Conservation (phyloP, 2,113 vertebrate genomes). For the Hassar affinis region DNA sequence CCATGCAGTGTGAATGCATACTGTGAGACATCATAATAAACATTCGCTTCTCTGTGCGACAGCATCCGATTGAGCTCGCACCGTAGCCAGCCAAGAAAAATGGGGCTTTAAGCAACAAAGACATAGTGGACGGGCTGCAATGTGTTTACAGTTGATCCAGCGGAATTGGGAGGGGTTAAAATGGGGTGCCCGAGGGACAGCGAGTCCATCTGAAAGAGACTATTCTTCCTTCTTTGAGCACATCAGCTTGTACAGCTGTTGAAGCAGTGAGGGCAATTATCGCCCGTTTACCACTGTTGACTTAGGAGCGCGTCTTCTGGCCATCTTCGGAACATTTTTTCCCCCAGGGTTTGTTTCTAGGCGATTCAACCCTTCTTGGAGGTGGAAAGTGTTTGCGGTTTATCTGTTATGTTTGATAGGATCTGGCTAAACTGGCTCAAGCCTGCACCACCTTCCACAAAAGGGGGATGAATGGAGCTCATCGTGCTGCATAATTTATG, state of each 20-base stretch:
- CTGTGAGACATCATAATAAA: conserved; percentile 39
- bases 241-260: conserved; percentile 67
- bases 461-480: background rate
- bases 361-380: conserved; percentile 25
- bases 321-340: conserved; percentile 29
- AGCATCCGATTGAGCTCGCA: conserved; percentile 8
- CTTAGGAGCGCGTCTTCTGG: conserved; percentile 36
- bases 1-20: conserved; percentile 13
- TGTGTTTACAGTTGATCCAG: conserved; percentile 62
- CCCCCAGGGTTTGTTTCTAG: conserved; percentile 35
- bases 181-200: conserved; percentile 39
- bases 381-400: conserved; percentile 35
- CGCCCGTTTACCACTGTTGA: conserved; percentile 51
- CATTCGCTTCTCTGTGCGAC: conserved; percentile 14
- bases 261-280: conserved; percentile 57
- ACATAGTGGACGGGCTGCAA: conserved; percentile 48
- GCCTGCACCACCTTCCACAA: background rate
- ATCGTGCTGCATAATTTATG: background rate
- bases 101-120: conserved; percentile 35
- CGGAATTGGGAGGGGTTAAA: conserved; percentile 58
- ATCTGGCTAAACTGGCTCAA: conserved; percentile 50
- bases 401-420: conserved; percentile 56
- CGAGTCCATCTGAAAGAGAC: conserved; percentile 57
- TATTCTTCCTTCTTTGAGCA: conserved; percentile 60
- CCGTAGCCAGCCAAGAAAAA: conserved; percentile 27